These are phyloP conservation scores for Dascillus cervinus DNA, from an alignment of 2,888 invertebrate species.

Conservation along the genomic window DNA sequence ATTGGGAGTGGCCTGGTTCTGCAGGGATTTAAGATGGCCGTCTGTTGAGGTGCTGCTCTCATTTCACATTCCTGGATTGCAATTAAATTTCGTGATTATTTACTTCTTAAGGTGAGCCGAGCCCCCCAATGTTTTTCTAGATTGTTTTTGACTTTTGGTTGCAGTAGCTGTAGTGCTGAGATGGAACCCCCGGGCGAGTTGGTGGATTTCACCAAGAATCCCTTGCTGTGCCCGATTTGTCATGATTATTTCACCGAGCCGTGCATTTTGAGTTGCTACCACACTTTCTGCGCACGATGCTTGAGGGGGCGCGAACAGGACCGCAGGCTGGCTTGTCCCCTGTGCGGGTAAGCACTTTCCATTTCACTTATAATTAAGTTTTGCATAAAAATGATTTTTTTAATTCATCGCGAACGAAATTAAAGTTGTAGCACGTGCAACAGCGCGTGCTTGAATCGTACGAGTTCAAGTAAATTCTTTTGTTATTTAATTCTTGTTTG, in stretches of 20 bases:
- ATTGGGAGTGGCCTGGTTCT: too few species aligned
- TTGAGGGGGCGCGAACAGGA: constrained; percentile 54
- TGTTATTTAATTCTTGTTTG: too few species aligned
- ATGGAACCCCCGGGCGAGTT: constrained; percentile 39
- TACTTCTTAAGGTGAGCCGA: constrained; percentile 17
- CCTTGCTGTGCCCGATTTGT: constrained; percentile 58
- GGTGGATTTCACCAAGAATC: constrained; percentile 46
- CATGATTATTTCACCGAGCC: constrained; percentile 63
- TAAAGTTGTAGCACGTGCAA: too few species aligned
- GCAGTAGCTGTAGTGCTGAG: constrained; percentile 24
- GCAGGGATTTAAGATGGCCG: too few species aligned
- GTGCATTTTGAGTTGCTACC: constrained; percentile 59
- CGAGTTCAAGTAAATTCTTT: too few species aligned
- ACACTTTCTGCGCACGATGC: constrained; percentile 63
- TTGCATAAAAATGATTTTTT: too few species aligned
- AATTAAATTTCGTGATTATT: constrained; percentile 17
- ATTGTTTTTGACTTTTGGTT: constrained; percentile 1
- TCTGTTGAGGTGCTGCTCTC: too few species aligned
- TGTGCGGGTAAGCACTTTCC: constrained; percentile 51
- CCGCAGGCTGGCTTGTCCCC: constrained; percentile 55
- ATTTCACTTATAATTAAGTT: too few species aligned
- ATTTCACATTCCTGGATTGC: too few species aligned
- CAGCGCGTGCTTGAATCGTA: not conserved
- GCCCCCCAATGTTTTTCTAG: not conserved
- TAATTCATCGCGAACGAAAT: too few species aligned